Evolutionary conservation across 2,888 invertebrate species (phyloP), one percentile per base, ranked within the genome.

Genomic region (Leptinotarsa peninsularis): DNA sequence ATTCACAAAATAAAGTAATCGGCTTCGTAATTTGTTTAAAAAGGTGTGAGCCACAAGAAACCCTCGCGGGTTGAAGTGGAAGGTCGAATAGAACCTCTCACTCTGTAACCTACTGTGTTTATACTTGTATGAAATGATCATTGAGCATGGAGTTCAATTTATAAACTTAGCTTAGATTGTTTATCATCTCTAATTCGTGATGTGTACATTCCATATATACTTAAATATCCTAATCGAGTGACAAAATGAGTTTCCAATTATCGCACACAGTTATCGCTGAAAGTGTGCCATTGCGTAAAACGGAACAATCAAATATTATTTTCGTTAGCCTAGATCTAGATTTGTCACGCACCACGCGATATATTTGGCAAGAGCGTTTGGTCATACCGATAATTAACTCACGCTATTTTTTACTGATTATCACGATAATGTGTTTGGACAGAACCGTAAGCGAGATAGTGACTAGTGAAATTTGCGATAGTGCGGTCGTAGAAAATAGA

Each of bases 261-360:
- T 52, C n/a, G 52, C 21, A 43, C 43, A 15, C 33, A 21, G 70
- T 21, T 21, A 58, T 70, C 58, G 54, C 70, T 14, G 15, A 49
- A 70, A 70, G 58, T 70, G 21, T 56, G 56, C 58, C 70, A 27
- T 58, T 68, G 68, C 71, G 72, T 72, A 68, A 68, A 72, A 68
- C 56, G 54, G 52, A 69, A 67, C 68, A 75, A 67, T 72, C 49
- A 69, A 71, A 67, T 43, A 63, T 71, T 75, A 75, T 72, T 72
- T 75, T 75, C 68, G 75, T 75, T 69, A 75, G 69, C 75, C 75
- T 72, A 75, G 75, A 75, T 72, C 72, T 75, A 75, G 66, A 72
- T 75, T 66, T 69, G 75, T 75, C 75, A 75, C 75, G 75, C 66
- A 72, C 63, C 63, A 63, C 63, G 27, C 63, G 63, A 33, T 63